Evolutionary conservation across 2,888 invertebrate genomes (phyloP).

Genomic region (Diogma glabrata): DNA sequence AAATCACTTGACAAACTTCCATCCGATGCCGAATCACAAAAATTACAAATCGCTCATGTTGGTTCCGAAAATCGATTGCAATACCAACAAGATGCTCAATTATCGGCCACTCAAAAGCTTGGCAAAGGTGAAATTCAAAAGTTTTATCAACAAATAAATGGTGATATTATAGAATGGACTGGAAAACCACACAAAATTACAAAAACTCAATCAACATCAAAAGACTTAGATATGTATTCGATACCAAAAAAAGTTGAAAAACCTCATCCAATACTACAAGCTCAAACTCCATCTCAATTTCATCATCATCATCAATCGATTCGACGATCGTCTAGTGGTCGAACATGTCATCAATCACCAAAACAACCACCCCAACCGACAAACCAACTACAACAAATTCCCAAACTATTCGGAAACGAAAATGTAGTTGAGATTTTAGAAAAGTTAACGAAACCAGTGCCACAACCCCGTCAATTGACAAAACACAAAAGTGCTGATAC

Average conservation of each 20-base stretch:
- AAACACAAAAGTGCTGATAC: slow-evolving; percentile 24
- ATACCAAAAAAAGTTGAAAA: background rate
- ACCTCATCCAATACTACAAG: background rate
- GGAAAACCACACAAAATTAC: slow-evolving; percentile 16
- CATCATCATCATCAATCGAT: slow-evolving; percentile 10
- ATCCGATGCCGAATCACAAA: slow-evolving; percentile 22
- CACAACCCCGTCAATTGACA: slow-evolving; percentile 25
- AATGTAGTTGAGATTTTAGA: slow-evolving; percentile 12
- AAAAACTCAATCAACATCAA: slow-evolving; percentile 8
- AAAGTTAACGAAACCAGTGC: slow-evolving; percentile 20
- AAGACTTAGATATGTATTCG: background rate
- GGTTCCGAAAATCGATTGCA: slow-evolving; percentile 21
- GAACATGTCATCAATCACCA: slow-evolving; percentile 9
- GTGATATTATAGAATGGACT: slow-evolving; percentile 36
- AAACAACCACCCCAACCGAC: slow-evolving; percentile 18
- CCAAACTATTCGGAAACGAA: background rate
- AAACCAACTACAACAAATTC: slow-evolving; percentile 21
- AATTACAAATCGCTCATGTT: background rate
- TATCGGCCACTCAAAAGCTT: slow-evolving; percentile 16
- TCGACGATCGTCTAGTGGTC: background rate
- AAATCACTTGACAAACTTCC: slow-evolving; percentile 34
- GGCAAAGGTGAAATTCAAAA: slow-evolving; percentile 32
- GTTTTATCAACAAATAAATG: slow-evolving; percentile 37
- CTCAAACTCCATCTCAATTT: too few species aligned
- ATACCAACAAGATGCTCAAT: slow-evolving; percentile 20